Base-by-base conservation (phyloP, 2,797 vertebrate species). In the Aphelocoma californica region DNA sequence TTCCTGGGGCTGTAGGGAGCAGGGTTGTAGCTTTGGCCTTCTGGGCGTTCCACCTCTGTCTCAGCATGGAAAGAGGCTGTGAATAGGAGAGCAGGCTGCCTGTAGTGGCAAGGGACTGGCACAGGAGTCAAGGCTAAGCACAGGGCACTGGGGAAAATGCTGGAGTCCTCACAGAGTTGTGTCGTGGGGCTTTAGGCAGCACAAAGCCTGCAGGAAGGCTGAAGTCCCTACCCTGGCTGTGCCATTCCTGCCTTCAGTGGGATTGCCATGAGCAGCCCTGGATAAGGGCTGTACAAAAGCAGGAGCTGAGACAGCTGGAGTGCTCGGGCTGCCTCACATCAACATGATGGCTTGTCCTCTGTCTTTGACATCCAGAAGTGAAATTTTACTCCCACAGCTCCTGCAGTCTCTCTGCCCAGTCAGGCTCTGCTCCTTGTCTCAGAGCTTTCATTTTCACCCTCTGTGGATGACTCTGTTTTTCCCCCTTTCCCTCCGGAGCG, bases 241-340 rank as follows among this genome's bases (percentile, higher is more conserved):
- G 53, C n/a, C 40, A 29, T 24, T 29, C 2, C 0, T 34, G 24
- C 45, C 24, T 40, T 53, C 42, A n/a, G 0, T 18, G 25, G 7
- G 32, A 18, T 15, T 72, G 29, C 36, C 45, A 16, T 10, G 9
- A 17, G n/a, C 38, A 85, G 47, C 34, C n/a, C 42, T 67, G 67
- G 36, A 8, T 10, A 23, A 86, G 25, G 12, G n/a, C 29, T 70
- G 34, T 34, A 42, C 24, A 54, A 32, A 58, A 67, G 28, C 31
- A 71, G 40, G 26, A 61, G 38, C 1, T 40, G 64, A 53, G 45
- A 8, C 34, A 86, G 54, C 29, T 57, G 40, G 12, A 56, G 15
- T 26, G 38, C 53, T 69, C 44, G 57, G 45, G 12, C 28, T 73
- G 21, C 29, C 10, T 12, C 9, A 12, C 2, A 3, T 25, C 31